A percentile compares a stretch with the other conserved stretches of the same genome.
Evolutionary conservation across 1,140 invertebrate species (phyloP).

Genomic region (Acromyrmex heyeri): DNA sequence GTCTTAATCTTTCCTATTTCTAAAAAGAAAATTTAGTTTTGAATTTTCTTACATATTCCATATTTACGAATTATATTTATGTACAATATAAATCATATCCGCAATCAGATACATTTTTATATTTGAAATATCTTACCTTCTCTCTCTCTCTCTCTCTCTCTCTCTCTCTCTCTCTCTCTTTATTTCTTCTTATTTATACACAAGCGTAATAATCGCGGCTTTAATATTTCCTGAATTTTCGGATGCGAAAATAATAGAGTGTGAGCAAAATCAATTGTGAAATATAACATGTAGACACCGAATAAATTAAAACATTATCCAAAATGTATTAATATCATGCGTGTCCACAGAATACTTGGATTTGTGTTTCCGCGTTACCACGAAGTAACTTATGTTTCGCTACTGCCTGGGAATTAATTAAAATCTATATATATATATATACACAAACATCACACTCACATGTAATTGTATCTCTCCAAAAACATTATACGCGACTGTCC

Average conservation of each 20-base stretch:
- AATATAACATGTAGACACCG: not conserved
- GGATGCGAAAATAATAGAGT: slow-evolving; percentile 42
- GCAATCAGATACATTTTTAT: slow-evolving; percentile 17
- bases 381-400: slow-evolving; percentile 47
- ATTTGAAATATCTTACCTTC: not conserved
- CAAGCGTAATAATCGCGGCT: not conserved
- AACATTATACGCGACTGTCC: slow-evolving; percentile 25
- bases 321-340: slow-evolving; percentile 43
- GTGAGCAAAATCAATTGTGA: slow-evolving; percentile 36
- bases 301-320: slow-evolving; percentile 45
- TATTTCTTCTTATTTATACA: not conserved
- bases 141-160: too few relatives aligned
- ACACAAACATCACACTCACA: not conserved
- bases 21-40: not conserved
- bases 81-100: not conserved
- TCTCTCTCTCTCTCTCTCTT: too few relatives aligned
- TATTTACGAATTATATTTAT: not conserved
- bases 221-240: slow-evolving; percentile 24
- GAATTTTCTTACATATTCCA: not conserved
- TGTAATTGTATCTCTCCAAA: slow-evolving; percentile 11
- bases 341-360: slow-evolving; percentile 2
- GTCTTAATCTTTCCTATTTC: not conserved
- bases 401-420: slow-evolving; percentile 52
- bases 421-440: slow-evolving; percentile 19
- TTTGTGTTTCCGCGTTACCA: slow-evolving; percentile 2